Percentiles rank a stretch among this genome's conserved stretches.
phyloP scores from a whole-genome alignment of 2,113 vertebrate genomes.

The Brevimyrus niger region DNA sequence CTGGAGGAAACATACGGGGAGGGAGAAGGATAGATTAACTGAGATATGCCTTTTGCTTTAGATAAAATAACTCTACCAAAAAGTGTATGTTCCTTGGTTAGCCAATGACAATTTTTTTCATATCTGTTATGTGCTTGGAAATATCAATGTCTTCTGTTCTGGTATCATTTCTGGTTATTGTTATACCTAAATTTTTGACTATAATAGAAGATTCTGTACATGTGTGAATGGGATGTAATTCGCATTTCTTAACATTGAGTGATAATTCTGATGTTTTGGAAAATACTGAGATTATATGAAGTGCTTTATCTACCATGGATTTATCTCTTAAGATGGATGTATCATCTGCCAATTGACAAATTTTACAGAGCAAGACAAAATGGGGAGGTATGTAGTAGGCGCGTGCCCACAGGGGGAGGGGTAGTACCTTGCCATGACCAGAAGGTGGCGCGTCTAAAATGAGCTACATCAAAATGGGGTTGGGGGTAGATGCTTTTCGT shows the following conservation, averaged over 20 bases:
- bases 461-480: no score
- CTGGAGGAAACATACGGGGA: not conserved
- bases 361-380: not conserved
- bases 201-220: not conserved
- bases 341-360: slow-evolving; percentile 3
- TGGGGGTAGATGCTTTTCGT: no score
- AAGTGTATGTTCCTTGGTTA: slow-evolving; percentile 8
- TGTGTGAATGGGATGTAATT: slow-evolving; percentile 15
- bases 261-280: slow-evolving; percentile 15
- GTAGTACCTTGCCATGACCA: no score
- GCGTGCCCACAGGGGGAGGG: no score
- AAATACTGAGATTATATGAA: not conserved
- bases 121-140: not conserved
- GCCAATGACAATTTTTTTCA: not conserved
- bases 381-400: no score
- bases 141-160: slow-evolving; percentile 7
- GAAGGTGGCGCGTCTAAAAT: no score
- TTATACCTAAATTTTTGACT: slow-evolving; percentile 19
- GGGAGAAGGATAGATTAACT: slow-evolving; percentile 8
- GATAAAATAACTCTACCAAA: slow-evolving; percentile 13
- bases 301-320: not conserved
- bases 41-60: slow-evolving; percentile 6
- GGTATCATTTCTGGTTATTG: slow-evolving; percentile 12
- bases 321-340: slow-evolving; percentile 10
- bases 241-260: slow-evolving; percentile 11